Evolutionary conservation across 2,888 invertebrate species (phyloP).

Genomic region (Diploptera punctata): DNA sequence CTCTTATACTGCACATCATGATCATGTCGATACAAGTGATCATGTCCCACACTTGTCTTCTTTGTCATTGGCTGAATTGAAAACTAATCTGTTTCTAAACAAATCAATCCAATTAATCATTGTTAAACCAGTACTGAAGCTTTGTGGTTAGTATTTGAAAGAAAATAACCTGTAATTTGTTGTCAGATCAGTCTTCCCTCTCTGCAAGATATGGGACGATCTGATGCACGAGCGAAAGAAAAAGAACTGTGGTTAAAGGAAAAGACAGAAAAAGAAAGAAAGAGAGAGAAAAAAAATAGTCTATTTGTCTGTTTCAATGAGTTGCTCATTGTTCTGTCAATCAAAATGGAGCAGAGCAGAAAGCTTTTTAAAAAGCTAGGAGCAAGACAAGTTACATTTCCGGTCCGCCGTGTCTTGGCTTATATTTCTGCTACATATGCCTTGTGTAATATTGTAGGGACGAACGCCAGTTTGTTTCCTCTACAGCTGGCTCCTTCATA

Average conservation of each 20-base stretch:
- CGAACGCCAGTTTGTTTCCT: conserved; percentile 12
- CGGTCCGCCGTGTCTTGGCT: not conserved
- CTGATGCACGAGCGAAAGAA: not conserved
- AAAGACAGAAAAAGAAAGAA: not conserved
- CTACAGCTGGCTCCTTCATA: conserved; percentile 14
- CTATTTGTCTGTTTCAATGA: conserved; percentile 24
- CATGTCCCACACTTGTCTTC: too few species aligned
- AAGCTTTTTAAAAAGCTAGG: conserved; percentile 18
- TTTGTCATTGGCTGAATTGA: not conserved
- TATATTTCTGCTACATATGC: conserved; percentile 18
- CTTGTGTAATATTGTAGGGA: not conserved
- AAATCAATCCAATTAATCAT: not conserved
- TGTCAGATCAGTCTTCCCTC: not conserved
- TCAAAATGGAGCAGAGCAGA: conserved; percentile 10
- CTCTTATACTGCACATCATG: too few species aligned
- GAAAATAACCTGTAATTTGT: conserved; percentile 16
- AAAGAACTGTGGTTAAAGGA: conserved; percentile 8
- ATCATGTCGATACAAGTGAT: too few species aligned
- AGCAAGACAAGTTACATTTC: conserved; percentile 23
- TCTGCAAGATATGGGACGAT: not conserved
- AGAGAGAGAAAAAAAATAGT: conserved; percentile 2
- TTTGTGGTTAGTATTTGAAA: not conserved
- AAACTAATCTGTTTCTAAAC: not conserved
- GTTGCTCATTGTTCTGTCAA: conserved; percentile 19
- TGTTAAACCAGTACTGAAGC: not conserved